These are phyloP conservation scores for Myotis findleyi DNA, from an alignment of 2,797 vertebrate species.

Conservation along the genomic window DNA sequence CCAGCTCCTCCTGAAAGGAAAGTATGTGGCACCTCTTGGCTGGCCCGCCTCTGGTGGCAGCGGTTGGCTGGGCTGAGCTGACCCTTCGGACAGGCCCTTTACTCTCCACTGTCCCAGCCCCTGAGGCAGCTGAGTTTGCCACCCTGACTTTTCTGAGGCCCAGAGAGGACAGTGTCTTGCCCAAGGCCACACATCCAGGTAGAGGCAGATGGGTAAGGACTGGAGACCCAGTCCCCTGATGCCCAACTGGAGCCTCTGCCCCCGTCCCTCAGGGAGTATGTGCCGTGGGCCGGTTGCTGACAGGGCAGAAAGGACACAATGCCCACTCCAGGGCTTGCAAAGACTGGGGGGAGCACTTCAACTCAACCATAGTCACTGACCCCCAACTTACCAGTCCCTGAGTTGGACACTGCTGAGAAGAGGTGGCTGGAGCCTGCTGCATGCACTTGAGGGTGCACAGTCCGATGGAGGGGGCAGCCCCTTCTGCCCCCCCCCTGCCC, in stretches of 20 bases:
- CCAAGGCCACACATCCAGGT: background rate
- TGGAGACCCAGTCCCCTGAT: background rate
- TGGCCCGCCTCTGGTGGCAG: background rate
- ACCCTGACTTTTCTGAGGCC: background rate
- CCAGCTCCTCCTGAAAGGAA: slow-evolving; percentile 14
- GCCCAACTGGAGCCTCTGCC: background rate
- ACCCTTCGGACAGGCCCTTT: background rate
- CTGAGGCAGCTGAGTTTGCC: background rate
- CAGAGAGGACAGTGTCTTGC: background rate
- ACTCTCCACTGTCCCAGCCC: background rate
- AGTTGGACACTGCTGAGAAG: background rate
- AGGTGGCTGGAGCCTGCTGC: background rate
- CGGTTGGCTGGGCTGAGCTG: background rate
- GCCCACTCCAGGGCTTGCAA: background rate
- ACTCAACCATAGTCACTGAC: background rate
- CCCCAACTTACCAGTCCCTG: too few species aligned
- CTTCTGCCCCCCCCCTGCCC: too few species aligned
- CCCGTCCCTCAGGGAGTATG: background rate
- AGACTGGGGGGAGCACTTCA: background rate
- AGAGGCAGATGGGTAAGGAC: background rate
- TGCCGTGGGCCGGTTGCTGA: background rate
- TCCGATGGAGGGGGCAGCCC: background rate
- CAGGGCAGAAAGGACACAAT: background rate
- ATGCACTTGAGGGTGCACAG: rapidly evolving
- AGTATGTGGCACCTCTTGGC: background rate